phyloP scores from a whole-genome alignment of 2,888 invertebrate species.

The Oscheius sp. region DNA sequence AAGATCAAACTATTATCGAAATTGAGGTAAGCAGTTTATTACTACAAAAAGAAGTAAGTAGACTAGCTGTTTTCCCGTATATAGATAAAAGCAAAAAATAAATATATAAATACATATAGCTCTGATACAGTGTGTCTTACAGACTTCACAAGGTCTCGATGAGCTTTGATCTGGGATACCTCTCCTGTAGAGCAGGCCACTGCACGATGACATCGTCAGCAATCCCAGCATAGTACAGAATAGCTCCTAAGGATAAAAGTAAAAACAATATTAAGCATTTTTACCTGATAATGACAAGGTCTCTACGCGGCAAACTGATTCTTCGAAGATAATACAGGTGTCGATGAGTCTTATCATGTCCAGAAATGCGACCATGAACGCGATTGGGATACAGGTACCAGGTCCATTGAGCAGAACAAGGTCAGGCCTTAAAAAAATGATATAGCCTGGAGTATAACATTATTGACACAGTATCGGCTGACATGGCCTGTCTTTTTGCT shows the following conservation, averaged over 20 bases:
- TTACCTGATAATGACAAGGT: constrained; percentile 88
- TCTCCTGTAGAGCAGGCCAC: constrained; percentile 84
- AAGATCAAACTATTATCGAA: no score
- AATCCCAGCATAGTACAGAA: constrained; percentile 83
- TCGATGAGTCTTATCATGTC: constrained; percentile 75
- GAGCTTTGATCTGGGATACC: constrained; percentile 77
- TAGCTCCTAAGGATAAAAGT: constrained; percentile 69
- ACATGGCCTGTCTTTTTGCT: no score
- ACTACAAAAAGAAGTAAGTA: no score
- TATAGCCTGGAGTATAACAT: no score
- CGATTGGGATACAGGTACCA: constrained; percentile 93
- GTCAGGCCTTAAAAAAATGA: constrained; percentile 79
- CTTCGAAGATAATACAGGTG: constrained; percentile 84
- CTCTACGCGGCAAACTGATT: constrained; percentile 92
- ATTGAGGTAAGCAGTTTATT: no score
- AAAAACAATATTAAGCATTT: neutral
- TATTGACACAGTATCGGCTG: no score
- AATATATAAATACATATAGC: constrained; percentile 16
- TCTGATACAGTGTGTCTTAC: neutral
- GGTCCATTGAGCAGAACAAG: constrained; percentile 92
- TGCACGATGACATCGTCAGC: constrained; percentile 91
- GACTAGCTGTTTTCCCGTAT: neutral
- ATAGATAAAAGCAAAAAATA: constrained; percentile 17
- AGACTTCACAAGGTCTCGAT: constrained; percentile 31
- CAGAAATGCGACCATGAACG: constrained; percentile 83